phyloP scores from a whole-genome alignment of 2,113 vertebrate genomes.

The Aepyceros melampus region DNA sequence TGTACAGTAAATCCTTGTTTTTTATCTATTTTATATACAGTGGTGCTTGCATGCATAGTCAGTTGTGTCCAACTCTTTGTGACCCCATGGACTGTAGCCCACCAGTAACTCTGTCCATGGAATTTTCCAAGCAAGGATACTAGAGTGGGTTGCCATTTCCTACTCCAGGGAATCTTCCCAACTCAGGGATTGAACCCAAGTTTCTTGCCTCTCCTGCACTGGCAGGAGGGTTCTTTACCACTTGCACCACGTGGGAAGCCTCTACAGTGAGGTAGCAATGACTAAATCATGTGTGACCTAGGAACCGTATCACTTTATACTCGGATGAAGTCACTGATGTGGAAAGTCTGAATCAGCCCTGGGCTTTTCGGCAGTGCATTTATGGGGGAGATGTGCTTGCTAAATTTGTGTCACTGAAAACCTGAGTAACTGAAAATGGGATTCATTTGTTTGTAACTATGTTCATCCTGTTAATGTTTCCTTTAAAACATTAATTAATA shows the following conservation, averaged over 20 bases:
- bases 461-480: not conserved
- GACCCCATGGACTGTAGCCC: not conserved
- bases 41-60: not conserved
- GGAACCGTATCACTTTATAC: not conserved
- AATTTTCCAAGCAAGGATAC: not conserved
- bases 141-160: not conserved
- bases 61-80: not conserved
- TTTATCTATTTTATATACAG: not conserved
- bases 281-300: not conserved
- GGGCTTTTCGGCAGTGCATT: not conserved
- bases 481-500: not conserved
- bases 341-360: not conserved
- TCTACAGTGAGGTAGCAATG: not conserved
- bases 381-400: too few relatives aligned
- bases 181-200: not conserved
- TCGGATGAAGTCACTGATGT: not conserved
- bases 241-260: not conserved
- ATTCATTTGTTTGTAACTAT: not conserved
- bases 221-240: not conserved
- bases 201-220: not conserved
- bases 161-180: not conserved
- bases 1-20: not conserved
- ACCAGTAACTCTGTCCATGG: not conserved
- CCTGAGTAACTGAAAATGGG: not conserved
- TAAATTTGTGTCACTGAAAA: not conserved